These are phyloP conservation scores for Malacoctenus gilli DNA, from an alignment of 2,797 vertebrate genomes.

Conservation along the genomic window DNA sequence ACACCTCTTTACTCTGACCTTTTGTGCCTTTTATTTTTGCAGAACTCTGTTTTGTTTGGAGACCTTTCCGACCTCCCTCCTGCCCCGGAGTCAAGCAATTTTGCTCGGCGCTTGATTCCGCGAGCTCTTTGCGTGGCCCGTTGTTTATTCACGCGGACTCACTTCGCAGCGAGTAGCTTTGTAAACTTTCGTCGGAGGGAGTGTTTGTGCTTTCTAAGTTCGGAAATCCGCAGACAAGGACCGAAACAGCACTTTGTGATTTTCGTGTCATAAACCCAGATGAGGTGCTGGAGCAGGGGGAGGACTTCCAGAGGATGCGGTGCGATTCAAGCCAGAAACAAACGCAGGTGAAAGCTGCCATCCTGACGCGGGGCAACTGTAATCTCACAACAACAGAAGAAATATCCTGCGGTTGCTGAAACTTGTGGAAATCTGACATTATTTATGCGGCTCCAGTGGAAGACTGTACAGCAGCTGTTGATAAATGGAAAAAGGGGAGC, in stretches of 20 bases:
- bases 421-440: constrained; percentile 4
- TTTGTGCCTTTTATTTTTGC: not conserved
- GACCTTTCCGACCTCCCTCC: constrained; percentile 7
- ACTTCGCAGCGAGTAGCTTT: too few species aligned
- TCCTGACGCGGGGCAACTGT: constrained; percentile 31
- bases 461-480: constrained; percentile 7
- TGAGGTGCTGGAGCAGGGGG: too few species aligned
- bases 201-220: too few species aligned
- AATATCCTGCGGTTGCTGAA: constrained; percentile 7
- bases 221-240: too few species aligned
- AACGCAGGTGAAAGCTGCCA: constrained; percentile 34
- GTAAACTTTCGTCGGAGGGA: too few species aligned
- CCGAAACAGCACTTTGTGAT: too few species aligned
- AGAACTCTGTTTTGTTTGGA: constrained; percentile 2
- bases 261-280: too few species aligned
- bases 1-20: too few species aligned
- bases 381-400: constrained; percentile 28
- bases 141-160: too few species aligned
- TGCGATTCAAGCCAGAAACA: constrained; percentile 18
- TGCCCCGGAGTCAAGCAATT: constrained; percentile 6
- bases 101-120: not conserved
- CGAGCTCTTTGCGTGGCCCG: too few species aligned
- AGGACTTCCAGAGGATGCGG: constrained; percentile 12
- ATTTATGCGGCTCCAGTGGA: constrained; percentile 18
- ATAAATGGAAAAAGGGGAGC: constrained; percentile 14